phyloP scores from a whole-genome alignment of 2,888 invertebrate genomes.

The Bombylius discolor region DNA sequence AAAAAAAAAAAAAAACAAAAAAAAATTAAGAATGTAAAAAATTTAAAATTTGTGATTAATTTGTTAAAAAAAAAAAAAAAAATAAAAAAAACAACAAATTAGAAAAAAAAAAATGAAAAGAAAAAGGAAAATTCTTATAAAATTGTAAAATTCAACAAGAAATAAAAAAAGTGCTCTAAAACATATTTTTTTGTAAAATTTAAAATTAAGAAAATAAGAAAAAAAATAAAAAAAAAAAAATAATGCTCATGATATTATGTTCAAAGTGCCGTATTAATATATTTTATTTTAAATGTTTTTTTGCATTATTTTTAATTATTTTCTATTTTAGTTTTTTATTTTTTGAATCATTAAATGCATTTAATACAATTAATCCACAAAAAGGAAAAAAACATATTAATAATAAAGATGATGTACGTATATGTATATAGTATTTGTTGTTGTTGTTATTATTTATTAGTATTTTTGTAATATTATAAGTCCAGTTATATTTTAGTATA shows the following conservation, averaged over 20 bases:
- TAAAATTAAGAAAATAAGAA: not conserved
- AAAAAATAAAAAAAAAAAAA: not conserved
- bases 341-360: constrained; percentile 33
- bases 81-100: not conserved
- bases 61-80: not conserved
- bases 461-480: too few relatives aligned
- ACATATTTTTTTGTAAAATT: too few relatives aligned
- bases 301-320: constrained; percentile 25
- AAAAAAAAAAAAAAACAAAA: too few relatives aligned
- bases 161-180: too few relatives aligned
- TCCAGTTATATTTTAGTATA: too few relatives aligned
- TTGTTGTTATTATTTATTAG: too few relatives aligned
- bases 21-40: too few relatives aligned
- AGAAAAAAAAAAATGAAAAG: not conserved
- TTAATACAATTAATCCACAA: constrained; percentile 16
- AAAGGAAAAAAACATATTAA: not conserved
- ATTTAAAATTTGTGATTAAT: too few relatives aligned
- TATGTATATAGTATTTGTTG: too few relatives aligned
- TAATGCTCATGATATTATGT: constrained; percentile 13
- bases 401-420: not conserved
- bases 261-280: constrained; percentile 29
- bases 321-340: constrained; percentile 32
- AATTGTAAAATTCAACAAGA: too few relatives aligned
- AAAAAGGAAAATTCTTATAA: not conserved
- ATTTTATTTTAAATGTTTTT: constrained; percentile 27